Conservation (phyloP, 30 jellyfish, hydroid and myxozoan genomes). For the Aurelia aurita complex sp. Pacific region DNA sequence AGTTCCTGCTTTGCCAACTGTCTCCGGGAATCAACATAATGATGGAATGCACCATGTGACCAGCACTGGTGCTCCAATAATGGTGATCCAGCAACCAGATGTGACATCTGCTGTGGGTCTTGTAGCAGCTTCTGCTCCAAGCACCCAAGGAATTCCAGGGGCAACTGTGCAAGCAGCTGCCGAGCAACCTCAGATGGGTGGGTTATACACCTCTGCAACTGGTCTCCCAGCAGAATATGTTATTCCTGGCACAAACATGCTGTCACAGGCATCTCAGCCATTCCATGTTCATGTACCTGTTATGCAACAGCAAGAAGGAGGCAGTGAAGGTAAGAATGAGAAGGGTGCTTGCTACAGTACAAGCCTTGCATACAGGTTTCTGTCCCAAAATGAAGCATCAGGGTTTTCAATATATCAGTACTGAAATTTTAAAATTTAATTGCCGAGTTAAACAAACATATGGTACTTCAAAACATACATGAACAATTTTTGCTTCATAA, state of each 20-base stretch:
- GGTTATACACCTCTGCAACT: slow-evolving; percentile 76
- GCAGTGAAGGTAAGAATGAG: slow-evolving; percentile 54
- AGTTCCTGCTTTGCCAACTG: slow-evolving; percentile 19
- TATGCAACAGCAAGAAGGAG: slow-evolving; percentile 68
- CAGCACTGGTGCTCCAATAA: slow-evolving; percentile 65
- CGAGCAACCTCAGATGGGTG: slow-evolving; percentile 57
- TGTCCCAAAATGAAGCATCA: no score
- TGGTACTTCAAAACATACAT: no score
- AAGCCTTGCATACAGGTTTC: background rate
- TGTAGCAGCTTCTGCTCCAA: slow-evolving; percentile 54
- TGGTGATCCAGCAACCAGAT: slow-evolving; percentile 76
- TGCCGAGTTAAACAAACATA: no score
- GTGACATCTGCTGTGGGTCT: slow-evolving; percentile 65
- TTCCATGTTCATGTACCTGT: slow-evolving; percentile 86
- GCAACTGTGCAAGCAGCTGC: slow-evolving; percentile 38
- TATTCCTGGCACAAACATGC: slow-evolving; percentile 71
- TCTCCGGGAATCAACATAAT: slow-evolving; percentile 19
- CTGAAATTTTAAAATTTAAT: no score
- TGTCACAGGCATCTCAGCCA: slow-evolving; percentile 52
- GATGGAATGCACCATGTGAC: slow-evolving; percentile 40
- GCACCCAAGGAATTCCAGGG: slow-evolving; percentile 38
- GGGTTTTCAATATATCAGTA: no score
- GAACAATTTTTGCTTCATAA: no score
- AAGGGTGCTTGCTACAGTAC: background rate
- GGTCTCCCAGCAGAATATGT: slow-evolving; percentile 85